Percentiles rank a stretch among this genome's conserved stretches.
These are phyloP conservation scores for Drosophila fuyamai DNA, from an alignment of 1,140 invertebrate species.

Conservation along the genomic window DNA sequence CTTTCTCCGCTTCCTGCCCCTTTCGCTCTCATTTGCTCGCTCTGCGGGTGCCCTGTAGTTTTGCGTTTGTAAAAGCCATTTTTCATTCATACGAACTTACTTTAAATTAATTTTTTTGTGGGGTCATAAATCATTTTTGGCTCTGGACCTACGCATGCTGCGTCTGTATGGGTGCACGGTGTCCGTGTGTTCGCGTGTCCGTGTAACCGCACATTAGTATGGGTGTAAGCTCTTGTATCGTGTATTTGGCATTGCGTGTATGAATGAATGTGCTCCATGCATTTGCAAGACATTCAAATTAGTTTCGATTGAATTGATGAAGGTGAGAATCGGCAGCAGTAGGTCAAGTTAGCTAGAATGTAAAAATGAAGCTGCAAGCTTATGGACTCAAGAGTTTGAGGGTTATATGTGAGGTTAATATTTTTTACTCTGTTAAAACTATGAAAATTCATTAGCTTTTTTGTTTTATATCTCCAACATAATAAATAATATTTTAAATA, in stretches of 20 bases:
- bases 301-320: slow-evolving; percentile 36
- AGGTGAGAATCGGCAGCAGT: slow-evolving; percentile 25
- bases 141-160: slow-evolving; percentile 65
- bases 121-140: slow-evolving; percentile 82
- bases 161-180: slow-evolving; percentile 21
- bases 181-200: slow-evolving; percentile 2
- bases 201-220: slow-evolving; percentile 4
- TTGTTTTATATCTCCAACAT: too few relatives aligned
- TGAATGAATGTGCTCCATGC: slow-evolving; percentile 61
- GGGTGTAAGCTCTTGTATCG: slow-evolving; percentile 31
- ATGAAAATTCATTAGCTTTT: too few relatives aligned
- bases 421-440: too few relatives aligned
- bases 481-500: too few relatives aligned
- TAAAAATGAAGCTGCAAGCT: neutral
- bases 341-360: slow-evolving; percentile 34
- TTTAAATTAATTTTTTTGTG: slow-evolving; percentile 84
- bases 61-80: slow-evolving; percentile 81
- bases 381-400: neutral
- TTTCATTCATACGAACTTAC: slow-evolving; percentile 84
- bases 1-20: neutral
- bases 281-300: slow-evolving; percentile 43
- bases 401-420: too few relatives aligned
- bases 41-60: slow-evolving; percentile 68
- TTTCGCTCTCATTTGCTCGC: slow-evolving; percentile 7
- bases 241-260: slow-evolving; percentile 38